A percentile compares a stretch with the other conserved stretches of the same genome.
These are phyloP conservation scores for Timema podura DNA, from an alignment of 2,888 invertebrate genomes.

Conservation along the genomic window DNA sequence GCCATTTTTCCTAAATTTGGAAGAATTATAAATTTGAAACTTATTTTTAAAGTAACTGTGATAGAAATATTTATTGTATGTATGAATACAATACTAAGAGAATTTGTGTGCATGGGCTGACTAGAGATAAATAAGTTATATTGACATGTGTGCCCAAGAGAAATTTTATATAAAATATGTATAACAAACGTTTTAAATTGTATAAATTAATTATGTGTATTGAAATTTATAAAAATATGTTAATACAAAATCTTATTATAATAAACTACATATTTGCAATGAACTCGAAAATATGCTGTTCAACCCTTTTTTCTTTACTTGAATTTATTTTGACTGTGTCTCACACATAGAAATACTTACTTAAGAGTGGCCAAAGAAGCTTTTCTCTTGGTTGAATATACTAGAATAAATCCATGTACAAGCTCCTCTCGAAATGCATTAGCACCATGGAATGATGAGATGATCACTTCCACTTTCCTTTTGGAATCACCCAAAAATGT, in stretches of 20 bases:
- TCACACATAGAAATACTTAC: slow-evolving; percentile 48
- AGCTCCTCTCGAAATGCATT: slow-evolving; percentile 87
- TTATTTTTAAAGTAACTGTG: too few relatives aligned
- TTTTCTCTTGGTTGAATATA: slow-evolving; percentile 91
- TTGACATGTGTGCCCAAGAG: too few relatives aligned
- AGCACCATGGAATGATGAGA: slow-evolving; percentile 92
- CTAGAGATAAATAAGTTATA: too few relatives aligned
- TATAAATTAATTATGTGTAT: background rate
- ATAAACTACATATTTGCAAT: too few relatives aligned
- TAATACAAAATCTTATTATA: background rate
- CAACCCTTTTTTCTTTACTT: too few relatives aligned
- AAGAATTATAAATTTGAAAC: too few relatives aligned
- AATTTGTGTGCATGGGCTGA: too few relatives aligned
- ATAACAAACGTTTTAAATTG: background rate
- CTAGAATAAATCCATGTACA: slow-evolving; percentile 91
- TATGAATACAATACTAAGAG: too few relatives aligned
- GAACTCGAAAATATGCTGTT: too few relatives aligned
- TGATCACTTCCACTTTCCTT: slow-evolving; percentile 82
- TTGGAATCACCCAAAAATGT: slow-evolving; percentile 89
- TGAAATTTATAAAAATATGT: background rate
- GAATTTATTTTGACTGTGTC: too few relatives aligned
- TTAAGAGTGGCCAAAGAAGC: slow-evolving; percentile 89
- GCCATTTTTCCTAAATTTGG: too few relatives aligned
- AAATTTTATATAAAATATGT: background rate
- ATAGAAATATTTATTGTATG: too few relatives aligned